A percentile compares a stretch with the other conserved stretches of the same genome.
Evolutionary conservation across 1,140 invertebrate species (phyloP).

Genomic region (Heliconius nattereri): DNA sequence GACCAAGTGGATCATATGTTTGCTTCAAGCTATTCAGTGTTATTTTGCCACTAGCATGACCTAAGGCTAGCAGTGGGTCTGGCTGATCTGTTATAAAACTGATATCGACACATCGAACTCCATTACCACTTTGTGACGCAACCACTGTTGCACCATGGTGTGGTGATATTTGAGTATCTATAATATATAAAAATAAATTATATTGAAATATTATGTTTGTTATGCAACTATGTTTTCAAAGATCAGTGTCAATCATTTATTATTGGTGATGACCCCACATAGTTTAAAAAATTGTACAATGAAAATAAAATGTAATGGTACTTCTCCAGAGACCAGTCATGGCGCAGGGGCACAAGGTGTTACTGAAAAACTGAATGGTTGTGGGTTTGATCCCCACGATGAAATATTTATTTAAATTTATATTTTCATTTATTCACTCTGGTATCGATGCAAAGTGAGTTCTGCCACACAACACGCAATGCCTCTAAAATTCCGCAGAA

Average conservation of each 20-base stretch:
- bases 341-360: too few relatives aligned
- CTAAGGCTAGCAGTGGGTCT: slow-evolving; percentile 91
- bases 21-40: slow-evolving; percentile 90
- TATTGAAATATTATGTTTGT: neutral
- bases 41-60: slow-evolving; percentile 93
- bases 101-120: slow-evolving; percentile 85
- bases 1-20: slow-evolving; percentile 84
- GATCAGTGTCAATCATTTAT: too few relatives aligned
- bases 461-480: too few relatives aligned
- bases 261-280: too few relatives aligned
- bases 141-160: slow-evolving; percentile 85
- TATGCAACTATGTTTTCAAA: too few relatives aligned
- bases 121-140: slow-evolving; percentile 76
- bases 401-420: too few relatives aligned
- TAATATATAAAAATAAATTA: slow-evolving; percentile 38
- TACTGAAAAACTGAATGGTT: too few relatives aligned
- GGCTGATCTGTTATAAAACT: slow-evolving; percentile 84
- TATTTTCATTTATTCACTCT: too few relatives aligned
- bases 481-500: too few relatives aligned
- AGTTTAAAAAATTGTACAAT: too few relatives aligned
- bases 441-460: too few relatives aligned
- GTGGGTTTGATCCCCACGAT: too few relatives aligned
- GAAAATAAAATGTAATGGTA: neutral
- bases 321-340: neutral
- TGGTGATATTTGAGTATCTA: slow-evolving; percentile 86